These are phyloP conservation scores for Python bivittatus DNA, from an alignment of 2,113 vertebrate species.

Conservation along the genomic window DNA sequence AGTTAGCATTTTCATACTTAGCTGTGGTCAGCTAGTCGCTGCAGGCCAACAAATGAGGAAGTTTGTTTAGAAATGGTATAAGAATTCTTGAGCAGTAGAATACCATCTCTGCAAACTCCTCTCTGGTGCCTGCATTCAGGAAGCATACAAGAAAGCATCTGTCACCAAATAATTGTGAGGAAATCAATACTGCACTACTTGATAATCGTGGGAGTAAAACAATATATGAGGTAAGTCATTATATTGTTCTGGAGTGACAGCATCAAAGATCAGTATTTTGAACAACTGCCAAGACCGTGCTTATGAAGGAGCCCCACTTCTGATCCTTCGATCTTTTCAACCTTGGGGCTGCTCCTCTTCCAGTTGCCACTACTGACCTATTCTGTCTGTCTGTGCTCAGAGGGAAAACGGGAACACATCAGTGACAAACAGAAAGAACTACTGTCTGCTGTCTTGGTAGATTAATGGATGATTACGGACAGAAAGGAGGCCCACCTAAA, in stretches of 20 bases:
- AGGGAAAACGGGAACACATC: not conserved
- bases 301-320: not conserved
- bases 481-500: not conserved
- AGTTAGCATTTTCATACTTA: too few species aligned
- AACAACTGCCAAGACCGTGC: not conserved
- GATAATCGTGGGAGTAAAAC: not conserved
- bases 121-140: not conserved
- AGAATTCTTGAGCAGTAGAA: not conserved
- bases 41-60: too few species aligned
- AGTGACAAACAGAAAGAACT: not conserved
- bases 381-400: too few species aligned
- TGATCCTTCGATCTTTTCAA: not conserved
- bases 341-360: not conserved
- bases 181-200: accelerated
- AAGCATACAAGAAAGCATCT: accelerated
- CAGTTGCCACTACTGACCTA: not conserved
- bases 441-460: too few species aligned
- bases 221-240: accelerated
- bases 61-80: constrained; percentile 1
- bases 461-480: too few species aligned
- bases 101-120: not conserved
- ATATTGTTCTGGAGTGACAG: not conserved
- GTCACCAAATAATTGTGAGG: accelerated
- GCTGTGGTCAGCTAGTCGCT: too few species aligned
- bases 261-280: not conserved